These are phyloP conservation scores for Phenganax subtilis DNA, from an alignment of 92 coral and sea anemone genomes.

Conservation along the genomic window DNA sequence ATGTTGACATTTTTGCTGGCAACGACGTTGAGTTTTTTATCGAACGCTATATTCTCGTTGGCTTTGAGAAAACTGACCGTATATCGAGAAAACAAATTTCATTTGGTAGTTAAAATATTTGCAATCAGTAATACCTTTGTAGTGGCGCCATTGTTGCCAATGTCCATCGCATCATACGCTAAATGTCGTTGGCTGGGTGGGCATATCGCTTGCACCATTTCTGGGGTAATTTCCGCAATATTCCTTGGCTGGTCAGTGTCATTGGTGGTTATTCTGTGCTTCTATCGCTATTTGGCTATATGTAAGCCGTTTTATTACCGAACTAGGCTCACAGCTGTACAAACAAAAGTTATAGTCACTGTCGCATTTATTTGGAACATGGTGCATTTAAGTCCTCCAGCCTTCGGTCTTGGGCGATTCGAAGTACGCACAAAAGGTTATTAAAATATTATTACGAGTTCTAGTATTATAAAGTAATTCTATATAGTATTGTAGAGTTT, in stretches of 20 bases:
- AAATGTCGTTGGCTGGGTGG: conserved; percentile 79
- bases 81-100: conserved; percentile 59
- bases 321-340: conserved; percentile 54
- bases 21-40: conserved; percentile 25
- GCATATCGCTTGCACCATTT: conserved; percentile 49
- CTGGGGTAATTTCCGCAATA: conserved; percentile 67
- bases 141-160: conserved; percentile 59
- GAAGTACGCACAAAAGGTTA: conserved; percentile 52
- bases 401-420: conserved; percentile 66
- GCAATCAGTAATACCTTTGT: conserved; percentile 61
- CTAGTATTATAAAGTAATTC: too few relatives aligned
- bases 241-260: conserved; percentile 76
- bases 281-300: conserved; percentile 72
- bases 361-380: conserved; percentile 61
- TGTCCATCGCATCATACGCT: conserved; percentile 57
- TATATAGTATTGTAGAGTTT: too few relatives aligned
- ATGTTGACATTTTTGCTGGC: conserved; percentile 26
- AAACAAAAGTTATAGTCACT: conserved; percentile 50
- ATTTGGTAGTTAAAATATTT: conserved; percentile 67
- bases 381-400: conserved; percentile 60
- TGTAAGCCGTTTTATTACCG: conserved; percentile 74
- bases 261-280: conserved; percentile 62
- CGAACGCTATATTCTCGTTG: conserved; percentile 60
- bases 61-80: conserved; percentile 74
- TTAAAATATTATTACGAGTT: too few relatives aligned